Evolutionary conservation across 1,140 invertebrate genomes (phyloP), one percentile per base, ranked within the genome.

Genomic region (Zaprionus taronus): DNA sequence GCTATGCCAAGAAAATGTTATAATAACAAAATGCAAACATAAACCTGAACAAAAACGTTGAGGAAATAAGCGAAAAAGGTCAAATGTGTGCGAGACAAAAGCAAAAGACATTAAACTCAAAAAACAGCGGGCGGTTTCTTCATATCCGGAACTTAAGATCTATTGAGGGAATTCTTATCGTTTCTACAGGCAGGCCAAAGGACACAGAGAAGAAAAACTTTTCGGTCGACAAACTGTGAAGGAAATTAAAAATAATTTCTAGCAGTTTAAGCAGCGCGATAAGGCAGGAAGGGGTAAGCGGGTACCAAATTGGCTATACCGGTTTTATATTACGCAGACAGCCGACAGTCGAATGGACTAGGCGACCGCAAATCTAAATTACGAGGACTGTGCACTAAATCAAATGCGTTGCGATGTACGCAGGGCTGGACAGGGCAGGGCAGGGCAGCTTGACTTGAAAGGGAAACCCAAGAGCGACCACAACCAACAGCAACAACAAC

Each of bases 321-420:
- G 57, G 72, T 69, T 61, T 69, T 36, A 69, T 55, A 49, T 74
- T 69, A 56, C 72, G 22, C 47, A 22, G 44, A 56, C 36, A 20
- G 57, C 9, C 17, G 64, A n/a, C n/a, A n/a, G 55, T 67, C 51
- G 34, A 56, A 24, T 58, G 41, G 65, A 58, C 72, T 77, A 74
- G 76, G 81, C 75, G 64, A 91, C 85, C 85, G 90, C 85, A 89
- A 89, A 89, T 89, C 85, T 91, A 90, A 89, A 90, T 91, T 89
- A 89, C 85, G 36, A 71, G 79, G 51, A 79, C 78, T 60, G 58
- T 73, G 81, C 84, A 84, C 81, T 89, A 90, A 89, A 89, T 89
- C 84, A 89, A 80, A 87, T 68, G 64, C 70, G 47, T 28, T 68
- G 47, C 47, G 65, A 79, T 72, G 81, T 70, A 34, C 28, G 24